phyloP scores from a whole-genome alignment of 1,140 invertebrate species.

The Galleria mellonella region DNA sequence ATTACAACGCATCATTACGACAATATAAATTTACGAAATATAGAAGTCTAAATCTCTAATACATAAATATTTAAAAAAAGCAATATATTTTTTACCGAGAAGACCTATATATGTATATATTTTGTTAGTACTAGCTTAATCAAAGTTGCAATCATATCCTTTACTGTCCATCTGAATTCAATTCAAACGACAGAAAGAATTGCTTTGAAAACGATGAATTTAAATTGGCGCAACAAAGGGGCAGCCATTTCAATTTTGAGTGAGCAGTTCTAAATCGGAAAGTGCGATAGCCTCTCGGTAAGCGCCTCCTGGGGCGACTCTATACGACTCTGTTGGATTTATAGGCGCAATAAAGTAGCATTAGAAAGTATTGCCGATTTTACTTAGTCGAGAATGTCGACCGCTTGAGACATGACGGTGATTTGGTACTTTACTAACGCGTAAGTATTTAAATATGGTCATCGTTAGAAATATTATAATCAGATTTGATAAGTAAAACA shows the following conservation, averaged over 20 bases:
- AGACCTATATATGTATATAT: too few species aligned
- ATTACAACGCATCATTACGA: too few species aligned
- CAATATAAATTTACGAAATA: too few species aligned
- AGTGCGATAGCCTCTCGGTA: slow-evolving; percentile 49
- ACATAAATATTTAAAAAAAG: too few species aligned
- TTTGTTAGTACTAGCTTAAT: too few species aligned
- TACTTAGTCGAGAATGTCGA: background rate
- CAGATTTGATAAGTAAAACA: too few species aligned
- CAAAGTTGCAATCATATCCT: too few species aligned
- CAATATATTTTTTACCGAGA: too few species aligned
- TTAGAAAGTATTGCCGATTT: slow-evolving; percentile 36
- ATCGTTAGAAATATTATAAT: too few species aligned
- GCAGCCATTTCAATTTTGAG: slow-evolving; percentile 61
- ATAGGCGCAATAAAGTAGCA: slow-evolving; percentile 62
- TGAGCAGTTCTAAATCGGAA: slow-evolving; percentile 48
- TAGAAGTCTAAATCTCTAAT: too few species aligned
- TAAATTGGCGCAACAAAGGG: slow-evolving; percentile 54
- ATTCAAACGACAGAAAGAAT: slow-evolving; percentile 22
- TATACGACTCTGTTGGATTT: slow-evolving; percentile 56
- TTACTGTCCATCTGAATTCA: background rate
- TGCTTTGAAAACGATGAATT: slow-evolving; percentile 53
- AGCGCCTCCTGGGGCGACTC: slow-evolving; percentile 56
- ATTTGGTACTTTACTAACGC: background rate
- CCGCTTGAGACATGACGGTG: background rate
- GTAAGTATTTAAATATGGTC: too few species aligned